Conservation (phyloP, 1,140 invertebrate genomes). For the Papilio glaucus region DNA sequence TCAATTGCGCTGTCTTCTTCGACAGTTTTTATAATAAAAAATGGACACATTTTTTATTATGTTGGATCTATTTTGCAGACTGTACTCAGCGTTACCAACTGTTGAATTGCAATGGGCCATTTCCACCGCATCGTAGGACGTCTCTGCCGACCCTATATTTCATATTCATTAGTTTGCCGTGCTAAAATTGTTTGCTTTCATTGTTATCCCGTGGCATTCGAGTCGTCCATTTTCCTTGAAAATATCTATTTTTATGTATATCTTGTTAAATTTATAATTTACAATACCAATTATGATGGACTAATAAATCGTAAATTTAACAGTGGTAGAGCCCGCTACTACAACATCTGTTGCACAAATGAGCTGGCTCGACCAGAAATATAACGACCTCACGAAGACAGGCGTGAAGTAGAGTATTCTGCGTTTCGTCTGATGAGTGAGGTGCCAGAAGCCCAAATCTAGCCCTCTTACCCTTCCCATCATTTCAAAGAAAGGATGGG, state of each 20-base stretch:
- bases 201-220: slow-evolving; percentile 19
- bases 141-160: slow-evolving; percentile 30
- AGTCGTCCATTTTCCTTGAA: slow-evolving; percentile 1
- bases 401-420: no score
- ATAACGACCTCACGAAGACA: no score
- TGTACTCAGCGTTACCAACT: slow-evolving; percentile 53
- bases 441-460: no score
- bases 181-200: slow-evolving; percentile 35
- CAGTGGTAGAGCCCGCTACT: no score
- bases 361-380: no score
- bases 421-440: no score
- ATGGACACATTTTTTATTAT: neutral
- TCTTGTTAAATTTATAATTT: slow-evolving; percentile 8
- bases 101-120: slow-evolving; percentile 66
- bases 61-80: slow-evolving; percentile 47
- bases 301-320: no score
- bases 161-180: slow-evolving; percentile 58
- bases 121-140: slow-evolving; percentile 41
- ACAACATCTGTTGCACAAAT: no score
- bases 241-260: slow-evolving; percentile 1
- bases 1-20: no score
- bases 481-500: no score
- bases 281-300: neutral
- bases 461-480: no score
- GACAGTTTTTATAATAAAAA: no score